phyloP scores from a whole-genome alignment of 2,797 vertebrate genomes.

The Sphenopsis melanotis region DNA sequence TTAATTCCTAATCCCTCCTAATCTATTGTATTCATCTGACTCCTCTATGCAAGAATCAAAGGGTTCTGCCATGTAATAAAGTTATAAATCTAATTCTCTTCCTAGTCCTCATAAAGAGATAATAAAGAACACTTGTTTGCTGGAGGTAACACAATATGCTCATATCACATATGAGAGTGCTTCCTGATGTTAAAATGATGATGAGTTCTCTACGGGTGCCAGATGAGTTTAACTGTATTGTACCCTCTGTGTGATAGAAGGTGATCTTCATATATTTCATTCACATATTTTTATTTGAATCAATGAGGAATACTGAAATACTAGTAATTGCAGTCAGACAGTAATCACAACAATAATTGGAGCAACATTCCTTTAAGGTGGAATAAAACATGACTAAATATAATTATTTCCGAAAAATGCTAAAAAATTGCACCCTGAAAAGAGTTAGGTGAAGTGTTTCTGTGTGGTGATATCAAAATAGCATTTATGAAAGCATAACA shows the following conservation, averaged over 20 bases:
- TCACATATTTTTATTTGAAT: not conserved
- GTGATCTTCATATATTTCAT: not conserved
- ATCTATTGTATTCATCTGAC: not conserved
- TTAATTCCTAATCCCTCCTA: not conserved
- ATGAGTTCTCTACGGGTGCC: not conserved
- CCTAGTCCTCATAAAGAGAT: not conserved
- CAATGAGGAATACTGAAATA: not conserved
- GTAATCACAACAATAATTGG: not conserved
- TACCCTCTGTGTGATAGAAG: not conserved
- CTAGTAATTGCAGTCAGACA: not conserved
- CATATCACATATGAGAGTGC: not conserved
- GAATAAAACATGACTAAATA: not conserved
- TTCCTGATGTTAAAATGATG: constrained; percentile 24
- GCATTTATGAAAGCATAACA: not conserved
- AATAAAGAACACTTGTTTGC: not conserved
- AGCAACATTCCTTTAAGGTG: not conserved
- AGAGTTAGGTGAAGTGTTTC: not conserved
- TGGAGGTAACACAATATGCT: not conserved
- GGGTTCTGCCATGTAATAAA: not conserved
- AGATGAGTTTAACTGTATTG: not conserved
- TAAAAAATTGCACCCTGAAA: not conserved
- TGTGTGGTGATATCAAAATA: not conserved
- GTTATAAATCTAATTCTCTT: constrained; percentile 6
- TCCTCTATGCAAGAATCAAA: not conserved
- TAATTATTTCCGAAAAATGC: not conserved